Base-by-base conservation (phyloP, 92 coral and sea anemone genomes). In the Epizoanthus ramosus region DNA sequence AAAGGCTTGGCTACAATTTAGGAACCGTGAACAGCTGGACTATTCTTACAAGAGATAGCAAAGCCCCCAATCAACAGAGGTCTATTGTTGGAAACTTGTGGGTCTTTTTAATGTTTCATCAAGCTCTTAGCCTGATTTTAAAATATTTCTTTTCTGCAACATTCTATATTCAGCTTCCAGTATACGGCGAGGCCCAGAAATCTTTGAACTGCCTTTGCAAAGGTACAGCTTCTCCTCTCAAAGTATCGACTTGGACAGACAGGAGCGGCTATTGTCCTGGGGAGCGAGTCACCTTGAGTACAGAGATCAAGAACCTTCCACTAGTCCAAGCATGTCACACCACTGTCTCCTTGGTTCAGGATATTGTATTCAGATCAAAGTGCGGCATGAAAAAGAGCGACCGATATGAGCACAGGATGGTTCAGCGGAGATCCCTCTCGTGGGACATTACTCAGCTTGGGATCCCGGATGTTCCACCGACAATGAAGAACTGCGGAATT, bases 391-490 rank as follows among this genome's bases (percentile, higher is more conserved):
- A 83, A 47, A 90, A 87, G 77, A 84, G 72, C 19, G 92, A 84
- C 1, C 85, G 86, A 18, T 85, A 75, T 74, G 86, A 84, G 73
- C 93, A 85, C 79, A 93, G 88, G 74, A 56, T 93, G 37, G 60
- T 88, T 15, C 92, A 90, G 86, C 92, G 97, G 68, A 74, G 87
- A 47, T 87, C 97, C 5, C 77, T 88, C 10, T 90, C 94, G 57
- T 71, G 88, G 83, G 89, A 87, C 37, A 81, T 88, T 54, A 90
- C 89, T 74, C 94, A 93, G 86, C 83, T 93, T 67, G 89, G 81
- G 56, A 85, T 90, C 92, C 94, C 97, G 89, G 97, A 93, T 93
- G 97, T 93, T 9, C 90, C 93, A 1, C 97, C 97, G 56, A 93
- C 90, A 50, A 88, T 90, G 97, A 90, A 83, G 92, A 93, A 67